Evolutionary conservation across 2,888 invertebrate species (phyloP).

Genomic region (Erebia epiphron): DNA sequence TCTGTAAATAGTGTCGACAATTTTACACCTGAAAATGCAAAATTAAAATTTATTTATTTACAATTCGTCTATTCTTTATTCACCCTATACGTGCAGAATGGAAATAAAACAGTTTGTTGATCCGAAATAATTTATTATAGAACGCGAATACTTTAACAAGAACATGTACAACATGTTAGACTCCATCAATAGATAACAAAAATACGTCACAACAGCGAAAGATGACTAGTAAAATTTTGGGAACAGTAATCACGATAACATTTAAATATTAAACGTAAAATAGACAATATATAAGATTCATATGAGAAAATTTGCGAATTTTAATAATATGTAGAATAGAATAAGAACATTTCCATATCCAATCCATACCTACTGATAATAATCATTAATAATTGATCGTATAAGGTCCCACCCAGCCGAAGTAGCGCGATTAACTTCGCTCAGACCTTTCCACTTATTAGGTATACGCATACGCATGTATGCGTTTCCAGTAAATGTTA

Average conservation of each 20-base stretch:
- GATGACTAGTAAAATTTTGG: constrained; percentile 55
- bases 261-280: constrained; percentile 23
- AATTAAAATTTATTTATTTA: too few relatives aligned
- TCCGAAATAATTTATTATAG: constrained; percentile 71
- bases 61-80: too few relatives aligned
- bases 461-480: too few relatives aligned
- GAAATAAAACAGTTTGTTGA: constrained; percentile 39
- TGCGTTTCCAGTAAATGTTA: too few relatives aligned
- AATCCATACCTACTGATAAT: background rate
- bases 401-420: too few relatives aligned
- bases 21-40: too few relatives aligned
- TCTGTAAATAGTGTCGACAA: too few relatives aligned
- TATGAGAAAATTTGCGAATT: constrained; percentile 16
- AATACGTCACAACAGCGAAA: constrained; percentile 70
- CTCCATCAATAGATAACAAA: constrained; percentile 65
- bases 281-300: constrained; percentile 26
- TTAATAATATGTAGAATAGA: background rate
- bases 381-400: too few relatives aligned
- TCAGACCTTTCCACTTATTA: too few relatives aligned
- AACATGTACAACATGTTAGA: constrained; percentile 67
- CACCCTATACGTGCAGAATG: constrained; percentile 1
- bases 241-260: constrained; percentile 44
- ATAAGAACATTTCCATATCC: constrained; percentile 27
- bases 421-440: too few relatives aligned
- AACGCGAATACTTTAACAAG: constrained; percentile 75